Conservation (phyloP, 2,113 vertebrate genomes). For the Tretioscincus oriximinensis region DNA sequence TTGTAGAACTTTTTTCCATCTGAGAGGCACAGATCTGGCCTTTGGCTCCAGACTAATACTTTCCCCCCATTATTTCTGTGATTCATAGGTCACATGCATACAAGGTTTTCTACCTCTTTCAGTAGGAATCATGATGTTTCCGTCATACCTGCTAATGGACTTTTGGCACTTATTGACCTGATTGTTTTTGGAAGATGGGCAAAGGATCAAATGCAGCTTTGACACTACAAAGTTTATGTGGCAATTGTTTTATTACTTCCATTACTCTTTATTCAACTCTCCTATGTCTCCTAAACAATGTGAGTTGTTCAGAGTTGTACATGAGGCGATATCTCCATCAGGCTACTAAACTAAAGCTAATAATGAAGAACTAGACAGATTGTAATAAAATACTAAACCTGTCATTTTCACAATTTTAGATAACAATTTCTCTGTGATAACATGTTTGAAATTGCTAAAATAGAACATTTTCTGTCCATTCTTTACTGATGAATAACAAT, state of each 20-base stretch:
- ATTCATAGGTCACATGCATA: too few species aligned
- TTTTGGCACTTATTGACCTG: too few species aligned
- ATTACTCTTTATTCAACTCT: too few species aligned
- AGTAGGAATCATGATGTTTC: too few species aligned
- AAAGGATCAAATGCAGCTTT: neutral
- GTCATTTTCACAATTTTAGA: neutral
- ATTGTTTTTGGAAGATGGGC: neutral
- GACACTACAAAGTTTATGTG: neutral
- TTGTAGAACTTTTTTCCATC: too few species aligned
- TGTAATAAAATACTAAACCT: neutral
- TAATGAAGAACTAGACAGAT: neutral
- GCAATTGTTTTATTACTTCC: neutral
- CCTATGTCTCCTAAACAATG: neutral
- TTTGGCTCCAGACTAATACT: too few species aligned
- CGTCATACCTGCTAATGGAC: too few species aligned
- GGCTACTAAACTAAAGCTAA: neutral
- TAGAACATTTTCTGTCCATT: neutral
- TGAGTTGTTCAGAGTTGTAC: neutral
- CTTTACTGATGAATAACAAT: neutral
- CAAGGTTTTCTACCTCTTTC: too few species aligned
- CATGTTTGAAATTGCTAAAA: conserved; percentile 12
- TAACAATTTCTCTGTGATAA: conserved; percentile 17
- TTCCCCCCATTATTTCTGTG: too few species aligned
- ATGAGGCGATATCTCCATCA: neutral
- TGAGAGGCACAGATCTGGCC: too few species aligned